phyloP scores from a whole-genome alignment of 2,113 vertebrate species.

The Podarcis raffonei region DNA sequence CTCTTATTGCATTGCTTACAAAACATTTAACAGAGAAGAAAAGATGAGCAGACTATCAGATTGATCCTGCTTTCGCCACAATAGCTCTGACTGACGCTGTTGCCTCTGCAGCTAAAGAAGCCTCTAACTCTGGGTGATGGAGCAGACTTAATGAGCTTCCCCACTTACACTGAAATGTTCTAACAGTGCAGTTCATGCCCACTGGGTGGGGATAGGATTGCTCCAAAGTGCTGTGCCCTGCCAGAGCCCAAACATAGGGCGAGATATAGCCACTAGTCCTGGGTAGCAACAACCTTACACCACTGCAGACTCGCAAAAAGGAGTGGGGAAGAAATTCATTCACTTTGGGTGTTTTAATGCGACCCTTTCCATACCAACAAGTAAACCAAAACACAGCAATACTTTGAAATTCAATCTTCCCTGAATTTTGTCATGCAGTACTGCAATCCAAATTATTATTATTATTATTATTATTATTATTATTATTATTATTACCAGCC shows the following conservation, averaged over 20 bases:
- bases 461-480: too few species aligned
- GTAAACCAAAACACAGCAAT: too few species aligned
- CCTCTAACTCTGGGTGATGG: not conserved
- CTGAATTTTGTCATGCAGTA: too few species aligned
- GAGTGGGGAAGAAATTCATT: not conserved
- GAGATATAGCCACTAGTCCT: not conserved
- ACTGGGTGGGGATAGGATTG: not conserved
- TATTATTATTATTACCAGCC: too few species aligned
- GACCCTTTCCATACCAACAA: too few species aligned
- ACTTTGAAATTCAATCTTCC: too few species aligned
- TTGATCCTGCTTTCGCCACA: constrained; percentile 6
- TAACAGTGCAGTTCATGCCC: not conserved
- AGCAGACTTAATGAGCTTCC: not conserved
- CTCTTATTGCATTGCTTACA: not conserved
- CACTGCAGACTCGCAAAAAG: not conserved
- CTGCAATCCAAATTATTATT: too few species aligned
- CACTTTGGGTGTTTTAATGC: too few species aligned
- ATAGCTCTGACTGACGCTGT: not conserved
- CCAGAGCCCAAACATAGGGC: not conserved
- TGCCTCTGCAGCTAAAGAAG: not conserved
- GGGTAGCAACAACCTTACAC: not conserved
- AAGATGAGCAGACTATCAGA: not conserved
- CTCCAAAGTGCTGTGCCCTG: not conserved
- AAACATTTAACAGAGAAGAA: constrained; percentile 3
- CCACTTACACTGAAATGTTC: not conserved